Evolutionary conservation across 2,888 invertebrate species (phyloP), one percentile per base, ranked within the genome.

Genomic region (Tuta absoluta): DNA sequence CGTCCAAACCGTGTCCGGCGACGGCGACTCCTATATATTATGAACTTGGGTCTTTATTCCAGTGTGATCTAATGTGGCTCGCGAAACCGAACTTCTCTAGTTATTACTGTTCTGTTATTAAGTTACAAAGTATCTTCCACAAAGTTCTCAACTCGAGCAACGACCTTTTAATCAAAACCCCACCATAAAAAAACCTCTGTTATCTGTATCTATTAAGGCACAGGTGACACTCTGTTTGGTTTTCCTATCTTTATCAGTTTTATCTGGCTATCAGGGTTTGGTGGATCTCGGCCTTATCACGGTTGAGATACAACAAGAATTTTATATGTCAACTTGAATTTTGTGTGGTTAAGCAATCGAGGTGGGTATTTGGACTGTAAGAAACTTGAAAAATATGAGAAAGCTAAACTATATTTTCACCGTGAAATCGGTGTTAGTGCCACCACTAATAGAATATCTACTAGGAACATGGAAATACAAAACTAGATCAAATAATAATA

Each of bases 291-390:
- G 8, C 57, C 5, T 37, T 41, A 63, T 57, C 41, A 41, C 23
- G 19, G 3, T 3, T 7, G 24, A 56, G 56, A 56, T 56, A 56
- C 41, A 37, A 24, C 28, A 63, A 28, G 63, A 63, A 63, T 63
- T 57, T 58, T 28, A 19, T 45, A 48, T 57, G 63, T 63, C 57
- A 63, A 63, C 57, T 56, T 37, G 37, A 14, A 37, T 21, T 63
- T 56, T 28, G 48, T 58, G 28, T 58, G 45, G 48, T 48, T 57
- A 21, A 19, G 57, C 48, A 63, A 57, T 28, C 11, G 21, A 45
- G 38, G 41, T 56, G 11, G 23, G 8, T 11, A 23, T 21, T 21
- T 3, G 19, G 11, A 11, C 51, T 51, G 51, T 19, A 10, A 23
- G 23, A 21, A 21, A 23, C 48, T 48, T 41, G 3, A 33, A 7